Percentiles rank a stretch among this genome's conserved stretches.
These are phyloP conservation scores for Cylas formicarius DNA, from an alignment of 1,140 invertebrate genomes.

Conservation along the genomic window DNA sequence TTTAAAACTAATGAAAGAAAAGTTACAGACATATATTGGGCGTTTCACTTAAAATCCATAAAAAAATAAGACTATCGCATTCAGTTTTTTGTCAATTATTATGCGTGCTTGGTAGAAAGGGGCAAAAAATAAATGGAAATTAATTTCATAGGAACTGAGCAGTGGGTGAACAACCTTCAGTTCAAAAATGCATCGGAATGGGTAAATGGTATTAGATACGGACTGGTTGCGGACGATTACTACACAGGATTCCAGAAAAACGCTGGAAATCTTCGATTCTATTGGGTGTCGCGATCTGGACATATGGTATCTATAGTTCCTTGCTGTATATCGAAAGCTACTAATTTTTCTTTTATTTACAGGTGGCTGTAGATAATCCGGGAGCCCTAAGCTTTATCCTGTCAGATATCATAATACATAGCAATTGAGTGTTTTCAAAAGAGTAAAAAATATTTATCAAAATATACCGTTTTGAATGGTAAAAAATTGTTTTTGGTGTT, in stretches of 20 bases:
- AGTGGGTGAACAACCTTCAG: constrained; percentile 64
- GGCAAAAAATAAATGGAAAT: constrained; percentile 3
- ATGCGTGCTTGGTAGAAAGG: not conserved
- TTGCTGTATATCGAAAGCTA: constrained; percentile 52
- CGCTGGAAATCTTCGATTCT: constrained; percentile 26
- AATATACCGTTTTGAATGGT: too few relatives aligned
- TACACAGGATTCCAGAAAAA: constrained; percentile 26
- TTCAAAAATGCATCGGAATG: constrained; percentile 45
- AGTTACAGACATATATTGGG: too few relatives aligned
- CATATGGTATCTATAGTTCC: constrained; percentile 29
- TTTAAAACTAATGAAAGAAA: not conserved
- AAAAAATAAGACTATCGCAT: too few relatives aligned
- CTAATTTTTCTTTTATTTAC: constrained; percentile 51
- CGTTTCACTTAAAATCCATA: too few relatives aligned
- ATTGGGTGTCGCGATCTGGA: constrained; percentile 29
- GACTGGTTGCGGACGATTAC: constrained; percentile 18
- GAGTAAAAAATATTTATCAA: too few relatives aligned
- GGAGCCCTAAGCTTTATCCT: too few relatives aligned
- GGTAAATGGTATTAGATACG: constrained; percentile 6
- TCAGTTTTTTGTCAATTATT: too few relatives aligned
- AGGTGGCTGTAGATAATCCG: too few relatives aligned
- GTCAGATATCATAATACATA: too few relatives aligned
- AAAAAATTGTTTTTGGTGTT: too few relatives aligned
- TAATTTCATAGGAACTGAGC: constrained; percentile 49
- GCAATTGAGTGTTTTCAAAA: too few relatives aligned